Evolutionary conservation across 2,113 vertebrate species (phyloP).

Genomic region (Gorsachius goisagi): DNA sequence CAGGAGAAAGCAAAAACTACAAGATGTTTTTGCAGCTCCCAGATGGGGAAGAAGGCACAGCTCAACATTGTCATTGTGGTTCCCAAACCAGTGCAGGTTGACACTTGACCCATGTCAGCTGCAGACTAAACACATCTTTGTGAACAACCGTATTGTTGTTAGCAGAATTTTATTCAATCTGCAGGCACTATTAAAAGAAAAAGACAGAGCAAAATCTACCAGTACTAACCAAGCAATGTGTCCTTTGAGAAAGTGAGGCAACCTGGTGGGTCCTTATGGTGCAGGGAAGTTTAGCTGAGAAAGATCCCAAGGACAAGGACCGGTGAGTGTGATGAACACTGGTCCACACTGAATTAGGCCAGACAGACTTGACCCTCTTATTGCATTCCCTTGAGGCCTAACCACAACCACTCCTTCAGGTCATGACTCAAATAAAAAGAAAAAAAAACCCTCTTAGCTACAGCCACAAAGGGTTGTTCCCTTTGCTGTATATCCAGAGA

Average conservation of each 20-base stretch:
- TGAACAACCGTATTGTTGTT: not conserved
- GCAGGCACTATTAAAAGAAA: not conserved
- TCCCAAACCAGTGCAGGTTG: not conserved
- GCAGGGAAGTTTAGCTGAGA: not conserved
- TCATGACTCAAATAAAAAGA: not conserved
- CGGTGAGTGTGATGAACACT: not conserved
- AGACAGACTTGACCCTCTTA: not conserved
- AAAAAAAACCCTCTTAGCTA: not conserved
- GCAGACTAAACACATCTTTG: not conserved
- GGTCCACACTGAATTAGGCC: not conserved
- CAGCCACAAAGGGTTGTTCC: not conserved
- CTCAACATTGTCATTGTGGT: not conserved
- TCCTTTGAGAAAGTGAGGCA: not conserved
- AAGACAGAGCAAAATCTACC: not conserved
- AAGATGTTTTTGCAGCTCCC: not conserved
- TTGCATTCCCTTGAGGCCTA: not conserved
- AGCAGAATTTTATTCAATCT: not conserved
- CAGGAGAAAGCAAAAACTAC: not conserved
- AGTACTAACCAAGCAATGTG: fast-evolving
- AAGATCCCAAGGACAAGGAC: not conserved
- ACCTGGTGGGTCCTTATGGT: not conserved
- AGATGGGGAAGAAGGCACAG: not conserved
- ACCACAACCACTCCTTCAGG: not conserved
- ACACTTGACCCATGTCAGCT: not conserved
- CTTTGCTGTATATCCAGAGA: not conserved